Evolutionary conservation across 2,797 vertebrate genomes (phyloP).

Genomic region (Gouania willdenowi): DNA sequence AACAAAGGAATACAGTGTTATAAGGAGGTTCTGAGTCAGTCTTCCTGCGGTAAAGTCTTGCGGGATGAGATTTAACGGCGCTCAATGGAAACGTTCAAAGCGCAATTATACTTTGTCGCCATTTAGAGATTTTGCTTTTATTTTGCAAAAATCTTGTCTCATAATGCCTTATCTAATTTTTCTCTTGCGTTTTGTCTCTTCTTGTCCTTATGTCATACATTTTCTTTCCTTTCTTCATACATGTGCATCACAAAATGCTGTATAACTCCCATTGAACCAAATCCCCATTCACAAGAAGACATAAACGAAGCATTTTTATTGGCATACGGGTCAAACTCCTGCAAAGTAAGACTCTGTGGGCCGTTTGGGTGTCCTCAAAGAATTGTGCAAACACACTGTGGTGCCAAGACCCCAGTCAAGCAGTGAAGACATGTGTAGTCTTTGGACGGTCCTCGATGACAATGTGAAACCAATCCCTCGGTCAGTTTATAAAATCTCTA

Average conservation of each 20-base stretch:
- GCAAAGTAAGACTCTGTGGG: constrained; percentile 57
- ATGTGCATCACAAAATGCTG: constrained; percentile 17
- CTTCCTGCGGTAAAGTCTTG: no score
- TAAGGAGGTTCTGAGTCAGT: no score
- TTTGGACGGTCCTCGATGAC: constrained; percentile 71
- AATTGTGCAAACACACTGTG: constrained; percentile 58
- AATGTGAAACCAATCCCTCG: constrained; percentile 60
- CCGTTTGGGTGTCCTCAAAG: constrained; percentile 40
- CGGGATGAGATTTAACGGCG: no score
- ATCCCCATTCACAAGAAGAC: constrained; percentile 53
- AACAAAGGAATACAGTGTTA: no score
- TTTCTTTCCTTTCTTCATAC: no score
- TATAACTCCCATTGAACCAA: constrained; percentile 32
- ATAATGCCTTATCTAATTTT: no score
- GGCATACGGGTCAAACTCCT: constrained; percentile 40
- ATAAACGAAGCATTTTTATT: constrained; percentile 58
- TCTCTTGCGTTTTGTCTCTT: no score
- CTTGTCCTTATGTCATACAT: no score
- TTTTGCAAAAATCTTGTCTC: no score
- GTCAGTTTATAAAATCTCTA: constrained; percentile 52
- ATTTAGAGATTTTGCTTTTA: no score
- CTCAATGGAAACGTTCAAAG: no score
- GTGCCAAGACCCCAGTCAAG: constrained; percentile 58
- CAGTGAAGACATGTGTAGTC: constrained; percentile 66
- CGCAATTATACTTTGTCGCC: no score